Evolutionary conservation across 2,113 vertebrate species (phyloP).

Genomic region (Myiopsitta monachus): DNA sequence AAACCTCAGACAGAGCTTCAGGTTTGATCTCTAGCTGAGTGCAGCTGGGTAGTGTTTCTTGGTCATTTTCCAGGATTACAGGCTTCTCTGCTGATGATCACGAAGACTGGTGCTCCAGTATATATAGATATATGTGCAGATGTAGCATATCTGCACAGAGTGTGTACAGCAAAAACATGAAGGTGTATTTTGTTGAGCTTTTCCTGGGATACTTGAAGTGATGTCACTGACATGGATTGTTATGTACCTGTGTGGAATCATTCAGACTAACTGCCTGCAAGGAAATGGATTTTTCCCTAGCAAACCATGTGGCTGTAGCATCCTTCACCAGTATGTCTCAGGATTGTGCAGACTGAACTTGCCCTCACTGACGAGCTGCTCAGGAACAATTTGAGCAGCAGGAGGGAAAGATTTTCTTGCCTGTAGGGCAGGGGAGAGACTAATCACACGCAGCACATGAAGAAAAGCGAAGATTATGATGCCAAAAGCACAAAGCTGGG

Average conservation of each 20-base stretch:
- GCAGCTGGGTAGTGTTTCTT: neutral
- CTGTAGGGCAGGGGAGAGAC: neutral
- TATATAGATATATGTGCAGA: neutral
- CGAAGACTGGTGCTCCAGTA: neutral
- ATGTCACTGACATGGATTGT: neutral
- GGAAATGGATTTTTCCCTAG: neutral
- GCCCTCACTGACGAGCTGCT: neutral
- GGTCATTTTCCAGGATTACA: neutral
- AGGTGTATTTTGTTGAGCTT: neutral
- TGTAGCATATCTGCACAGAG: neutral
- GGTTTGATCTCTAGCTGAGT: neutral
- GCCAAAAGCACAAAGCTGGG: neutral
- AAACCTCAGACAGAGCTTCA: neutral
- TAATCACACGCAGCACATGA: fast-evolving
- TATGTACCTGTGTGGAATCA: neutral
- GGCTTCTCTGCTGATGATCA: neutral
- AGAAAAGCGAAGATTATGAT: fast-evolving
- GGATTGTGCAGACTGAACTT: neutral
- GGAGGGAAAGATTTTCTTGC: neutral
- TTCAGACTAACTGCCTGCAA: neutral
- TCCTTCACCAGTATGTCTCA: neutral
- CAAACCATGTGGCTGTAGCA: neutral
- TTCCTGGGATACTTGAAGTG: neutral
- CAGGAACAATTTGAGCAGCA: neutral
- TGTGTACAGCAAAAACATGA: neutral